phyloP scores from a whole-genome alignment of 2,113 vertebrate species.

The Oryzias melastigma region DNA sequence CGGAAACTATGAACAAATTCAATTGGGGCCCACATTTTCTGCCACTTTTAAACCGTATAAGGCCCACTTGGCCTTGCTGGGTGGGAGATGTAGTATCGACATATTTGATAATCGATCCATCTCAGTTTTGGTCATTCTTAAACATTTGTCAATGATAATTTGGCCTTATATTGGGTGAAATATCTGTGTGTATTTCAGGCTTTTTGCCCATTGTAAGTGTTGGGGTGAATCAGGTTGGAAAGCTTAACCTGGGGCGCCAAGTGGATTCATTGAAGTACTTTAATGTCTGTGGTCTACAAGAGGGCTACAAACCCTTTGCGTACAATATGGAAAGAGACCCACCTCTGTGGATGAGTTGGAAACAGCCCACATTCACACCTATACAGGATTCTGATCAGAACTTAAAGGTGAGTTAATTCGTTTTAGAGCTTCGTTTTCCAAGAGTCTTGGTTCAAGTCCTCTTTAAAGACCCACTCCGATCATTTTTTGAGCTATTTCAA shows the following conservation, averaged over 20 bases:
- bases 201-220: conserved; percentile 89
- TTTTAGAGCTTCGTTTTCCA: not conserved
- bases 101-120: no score
- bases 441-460: not conserved
- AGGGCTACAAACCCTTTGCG: conserved; percentile 92
- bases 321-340: conserved; percentile 89
- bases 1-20: no score
- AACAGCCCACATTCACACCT: conserved; percentile 86
- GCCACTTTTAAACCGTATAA: no score
- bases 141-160: no score
- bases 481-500: no score
- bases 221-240: conserved; percentile 87
- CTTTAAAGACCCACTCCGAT: not conserved
- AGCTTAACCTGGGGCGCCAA: conserved; percentile 89
- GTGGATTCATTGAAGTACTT: conserved; percentile 87
- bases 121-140: no score
- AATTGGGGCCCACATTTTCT: no score
- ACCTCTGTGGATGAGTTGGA: conserved; percentile 92
- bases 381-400: conserved; percentile 83
- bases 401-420: conserved; percentile 77
- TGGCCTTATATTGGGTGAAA: no score
- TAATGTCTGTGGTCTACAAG: conserved; percentile 88
- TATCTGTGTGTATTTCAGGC: conserved; percentile 67
- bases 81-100: no score
- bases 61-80: no score